Percentiles rank a stretch among this genome's conserved stretches.
These are phyloP conservation scores for Drosophila eugracilis DNA, from an alignment of 1,140 invertebrate genomes.

Conservation along the genomic window DNA sequence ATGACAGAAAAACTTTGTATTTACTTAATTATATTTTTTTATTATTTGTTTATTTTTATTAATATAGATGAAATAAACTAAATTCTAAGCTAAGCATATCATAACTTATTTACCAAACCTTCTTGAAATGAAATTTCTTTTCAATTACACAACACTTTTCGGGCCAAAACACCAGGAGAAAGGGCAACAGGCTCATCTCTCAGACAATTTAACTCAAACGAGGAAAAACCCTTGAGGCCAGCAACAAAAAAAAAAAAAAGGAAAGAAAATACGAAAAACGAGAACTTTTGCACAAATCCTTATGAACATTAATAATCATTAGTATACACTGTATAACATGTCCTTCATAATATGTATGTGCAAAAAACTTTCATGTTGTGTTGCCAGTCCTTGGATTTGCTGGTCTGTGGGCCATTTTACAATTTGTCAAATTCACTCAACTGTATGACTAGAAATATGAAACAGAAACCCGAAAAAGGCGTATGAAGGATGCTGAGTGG, in stretches of 20 bases:
- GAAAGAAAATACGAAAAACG: conserved; percentile 36
- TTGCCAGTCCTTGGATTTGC: conserved; percentile 11
- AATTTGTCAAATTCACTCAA: conserved; percentile 82
- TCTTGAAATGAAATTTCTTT: conserved; percentile 51
- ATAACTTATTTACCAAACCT: too few relatives aligned
- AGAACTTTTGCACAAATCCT: conserved; percentile 68
- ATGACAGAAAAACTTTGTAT: conserved; percentile 1
- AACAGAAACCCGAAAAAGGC: conserved; percentile 32
- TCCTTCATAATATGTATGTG: conserved; percentile 19
- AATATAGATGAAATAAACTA: too few relatives aligned
- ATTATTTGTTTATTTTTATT: not conserved
- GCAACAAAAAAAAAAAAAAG: conserved; percentile 33
- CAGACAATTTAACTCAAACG: conserved; percentile 59
- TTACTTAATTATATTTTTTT: not conserved
- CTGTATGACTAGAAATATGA: conserved; percentile 66
- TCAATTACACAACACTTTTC: conserved; percentile 63
- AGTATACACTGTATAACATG: conserved; percentile 46
- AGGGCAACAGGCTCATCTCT: conserved; percentile 55
- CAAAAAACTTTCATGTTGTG: conserved; percentile 29
- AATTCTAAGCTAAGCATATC: too few relatives aligned
- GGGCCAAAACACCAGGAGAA: conserved; percentile 2
- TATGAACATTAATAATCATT: conserved; percentile 79
- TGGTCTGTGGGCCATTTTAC: conserved; percentile 60
- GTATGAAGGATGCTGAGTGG: conserved; percentile 24
- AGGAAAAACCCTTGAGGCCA: conserved; percentile 22